Evolutionary conservation across 2,113 vertebrate species (phyloP).

Genomic region (Stigmatopora argus): DNA sequence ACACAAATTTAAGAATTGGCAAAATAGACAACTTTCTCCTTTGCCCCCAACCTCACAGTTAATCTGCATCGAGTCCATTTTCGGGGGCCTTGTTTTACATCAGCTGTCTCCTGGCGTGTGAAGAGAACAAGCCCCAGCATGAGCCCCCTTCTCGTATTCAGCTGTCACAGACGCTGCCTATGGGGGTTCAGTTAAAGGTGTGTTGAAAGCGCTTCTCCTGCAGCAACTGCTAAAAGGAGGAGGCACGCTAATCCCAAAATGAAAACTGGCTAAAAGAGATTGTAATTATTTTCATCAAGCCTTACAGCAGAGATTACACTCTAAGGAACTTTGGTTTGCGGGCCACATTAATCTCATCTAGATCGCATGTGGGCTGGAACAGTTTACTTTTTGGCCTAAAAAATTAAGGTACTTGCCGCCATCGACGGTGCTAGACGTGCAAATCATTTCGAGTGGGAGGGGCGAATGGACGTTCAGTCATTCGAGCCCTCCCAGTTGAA

Average conservation of each 20-base stretch:
- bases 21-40: not conserved
- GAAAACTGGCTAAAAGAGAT: not conserved
- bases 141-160: conserved; percentile 41
- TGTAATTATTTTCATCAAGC: not conserved
- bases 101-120: conserved; percentile 53
- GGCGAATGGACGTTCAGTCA: no score
- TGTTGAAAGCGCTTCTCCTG: not conserved
- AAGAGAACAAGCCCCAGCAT: conserved; percentile 46
- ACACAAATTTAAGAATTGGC: not conserved
- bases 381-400: no score
- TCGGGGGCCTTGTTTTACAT: conserved; percentile 43
- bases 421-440: no score
- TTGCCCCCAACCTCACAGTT: conserved; percentile 21
- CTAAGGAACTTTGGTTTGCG: conserved; percentile 7
- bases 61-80: conserved; percentile 60
- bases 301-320: not conserved
- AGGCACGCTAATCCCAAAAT: not conserved
- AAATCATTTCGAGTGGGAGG: no score
- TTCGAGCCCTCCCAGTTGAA: no score
- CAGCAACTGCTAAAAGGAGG: not conserved
- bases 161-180: conserved; percentile 43
- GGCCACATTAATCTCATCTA: not conserved
- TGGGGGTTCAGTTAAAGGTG: conserved; percentile 6
- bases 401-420: no score
- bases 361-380: no score